Base-by-base conservation (phyloP, 2,888 invertebrate genomes). In the Chirona hameri region DNA sequence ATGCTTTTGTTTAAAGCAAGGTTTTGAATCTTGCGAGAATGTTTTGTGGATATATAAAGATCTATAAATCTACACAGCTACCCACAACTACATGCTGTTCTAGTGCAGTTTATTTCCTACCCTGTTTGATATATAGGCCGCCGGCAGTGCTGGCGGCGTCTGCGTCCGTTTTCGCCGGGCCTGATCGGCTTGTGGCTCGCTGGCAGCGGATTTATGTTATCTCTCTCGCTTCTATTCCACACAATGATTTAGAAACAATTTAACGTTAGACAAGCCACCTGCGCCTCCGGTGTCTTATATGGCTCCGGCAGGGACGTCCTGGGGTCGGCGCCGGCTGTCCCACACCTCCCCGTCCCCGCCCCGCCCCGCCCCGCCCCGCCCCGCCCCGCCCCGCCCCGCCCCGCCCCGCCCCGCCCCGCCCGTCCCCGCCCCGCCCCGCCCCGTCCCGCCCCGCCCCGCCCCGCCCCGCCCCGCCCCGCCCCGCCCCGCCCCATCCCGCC, bases 201-300 rank as follows among this genome's bases (percentile, higher is more conserved):
- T 5, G 46, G 31, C 76, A 1, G 24, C 12, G 76, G 76, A 76
- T 46, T 76, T 76, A 46, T 76, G 76, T 76, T 39, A 39, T 39
- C 76, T 12, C 76, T 0, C 46, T 39, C 76, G 24, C 76, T 4
- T 9, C 76, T 46, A 76, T 46, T 24, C 24, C 46, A 39, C 21
- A 46, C 76, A 39, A 46, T 46, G 76, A 76, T 76, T 76, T 76
- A 76, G 76, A 76, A 76, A 76, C 76, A 76, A 76, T 76, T 76
- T 76, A 39, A 7, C 76, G 76, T 10, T 39, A 24, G 46, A 3
- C 10, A 15, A 24, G 46, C 76, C 76, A 76, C 76, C 76, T 76
- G 76, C 76, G 76, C 24, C 76, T 46, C 29, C 24, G 27, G 39
- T 39, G 24, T 39, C 27, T 52, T 52, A 52, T 52, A 12, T 18